Percentiles rank a stretch among this genome's conserved stretches.
Evolutionary conservation across 2,797 vertebrate species (phyloP).

Genomic region (Neoniphon sammara): DNA sequence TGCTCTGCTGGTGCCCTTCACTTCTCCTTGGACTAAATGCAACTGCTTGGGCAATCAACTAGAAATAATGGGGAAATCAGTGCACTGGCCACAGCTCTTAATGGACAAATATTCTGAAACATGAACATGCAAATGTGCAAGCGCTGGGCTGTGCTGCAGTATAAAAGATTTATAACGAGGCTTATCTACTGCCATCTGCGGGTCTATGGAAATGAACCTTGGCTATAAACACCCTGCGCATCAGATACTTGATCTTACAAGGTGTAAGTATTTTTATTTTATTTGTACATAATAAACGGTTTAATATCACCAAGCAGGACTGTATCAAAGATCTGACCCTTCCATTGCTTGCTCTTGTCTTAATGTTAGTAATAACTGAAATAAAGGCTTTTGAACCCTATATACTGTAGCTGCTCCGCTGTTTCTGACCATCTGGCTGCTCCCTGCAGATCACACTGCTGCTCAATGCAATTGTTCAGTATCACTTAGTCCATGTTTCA

Average conservation of each 20-base stretch:
- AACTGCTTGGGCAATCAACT: slow-evolving; percentile 75
- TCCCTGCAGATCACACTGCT: slow-evolving; percentile 20
- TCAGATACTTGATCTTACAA: slow-evolving; percentile 51
- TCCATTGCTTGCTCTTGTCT: neutral
- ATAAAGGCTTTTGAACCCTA: slow-evolving; percentile 25
- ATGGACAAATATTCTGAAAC: slow-evolving; percentile 76
- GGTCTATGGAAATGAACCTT: slow-evolving; percentile 50
- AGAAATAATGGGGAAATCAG: slow-evolving; percentile 77
- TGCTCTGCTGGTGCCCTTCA: slow-evolving; percentile 73
- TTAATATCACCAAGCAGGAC: slow-evolving; percentile 38
- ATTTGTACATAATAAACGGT: slow-evolving; percentile 55
- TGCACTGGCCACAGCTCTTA: slow-evolving; percentile 71
- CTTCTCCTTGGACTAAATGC: slow-evolving; percentile 77
- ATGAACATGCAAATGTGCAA: slow-evolving; percentile 68
- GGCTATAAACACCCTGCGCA: slow-evolving; percentile 46
- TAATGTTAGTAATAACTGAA: slow-evolving; percentile 31
- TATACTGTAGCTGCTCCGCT: slow-evolving; percentile 10
- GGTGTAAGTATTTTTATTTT: slow-evolving; percentile 58
- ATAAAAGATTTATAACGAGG: slow-evolving; percentile 71
- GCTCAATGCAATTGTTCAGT: slow-evolving; percentile 25
- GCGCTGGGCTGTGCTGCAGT: slow-evolving; percentile 40
- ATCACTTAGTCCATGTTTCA: neutral
- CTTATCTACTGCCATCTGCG: slow-evolving; percentile 66
- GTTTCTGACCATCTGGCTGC: slow-evolving; percentile 30
- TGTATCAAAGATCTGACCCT: slow-evolving; percentile 22